These are phyloP conservation scores for Gymnobelideus leadbeateri DNA, from an alignment of 2,113 vertebrate species.

Conservation along the genomic window DNA sequence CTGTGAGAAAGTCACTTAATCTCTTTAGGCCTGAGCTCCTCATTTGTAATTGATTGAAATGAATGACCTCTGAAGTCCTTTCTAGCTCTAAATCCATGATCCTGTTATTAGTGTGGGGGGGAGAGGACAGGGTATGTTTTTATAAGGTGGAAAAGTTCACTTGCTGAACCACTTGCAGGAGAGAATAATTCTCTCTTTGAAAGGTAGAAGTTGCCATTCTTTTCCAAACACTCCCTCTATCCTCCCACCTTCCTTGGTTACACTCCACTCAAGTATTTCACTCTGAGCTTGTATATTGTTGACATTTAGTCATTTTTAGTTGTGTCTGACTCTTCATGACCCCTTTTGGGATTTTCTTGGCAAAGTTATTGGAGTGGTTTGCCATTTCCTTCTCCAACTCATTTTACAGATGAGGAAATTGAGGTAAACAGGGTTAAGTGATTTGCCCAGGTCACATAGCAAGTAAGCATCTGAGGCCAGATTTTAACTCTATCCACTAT, in stretches of 20 bases:
- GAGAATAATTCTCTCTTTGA: not conserved
- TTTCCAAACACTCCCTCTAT: not conserved
- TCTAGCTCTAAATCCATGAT: not conserved
- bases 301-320: not conserved
- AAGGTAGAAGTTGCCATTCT: not conserved
- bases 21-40: no score
- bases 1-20: no score
- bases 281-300: not conserved
- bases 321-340: not conserved
- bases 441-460: not conserved
- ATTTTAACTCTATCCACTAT: not conserved
- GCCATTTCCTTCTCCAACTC: not conserved
- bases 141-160: not conserved
- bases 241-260: not conserved
- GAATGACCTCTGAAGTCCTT: not conserved
- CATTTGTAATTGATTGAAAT: no score
- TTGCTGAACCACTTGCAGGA: not conserved
- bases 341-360: not conserved
- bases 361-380: not conserved
- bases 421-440: not conserved
- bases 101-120: not conserved
- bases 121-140: not conserved
- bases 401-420: not conserved
- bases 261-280: not conserved
- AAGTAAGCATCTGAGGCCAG: not conserved